These are phyloP conservation scores for Poeciliopsis paucimaculata DNA, from an alignment of 2,797 vertebrate genomes.

Conservation along the genomic window DNA sequence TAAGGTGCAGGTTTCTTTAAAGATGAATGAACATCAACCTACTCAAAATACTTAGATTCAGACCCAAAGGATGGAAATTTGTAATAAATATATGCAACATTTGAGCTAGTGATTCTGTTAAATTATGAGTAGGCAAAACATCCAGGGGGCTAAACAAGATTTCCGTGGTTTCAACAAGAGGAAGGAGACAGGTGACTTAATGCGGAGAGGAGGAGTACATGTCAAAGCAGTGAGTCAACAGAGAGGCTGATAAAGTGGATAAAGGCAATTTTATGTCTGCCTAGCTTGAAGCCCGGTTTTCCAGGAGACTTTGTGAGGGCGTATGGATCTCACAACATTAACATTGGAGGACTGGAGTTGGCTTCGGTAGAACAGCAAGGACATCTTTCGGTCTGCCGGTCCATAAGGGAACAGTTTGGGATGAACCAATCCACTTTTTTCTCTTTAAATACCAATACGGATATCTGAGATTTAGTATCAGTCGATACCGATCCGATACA, in stretches of 20 bases:
- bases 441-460: too few relatives aligned
- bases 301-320: neutral
- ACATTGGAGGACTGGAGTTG: neutral
- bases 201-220: neutral
- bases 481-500: too few relatives aligned
- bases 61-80: conserved; percentile 13
- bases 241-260: neutral
- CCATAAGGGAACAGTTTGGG: neutral
- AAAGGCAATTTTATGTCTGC: neutral
- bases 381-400: neutral
- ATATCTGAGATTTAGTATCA: too few relatives aligned
- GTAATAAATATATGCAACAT: conserved; percentile 27
- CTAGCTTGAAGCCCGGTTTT: neutral
- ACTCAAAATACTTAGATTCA: conserved; percentile 16
- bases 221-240: conserved; percentile 15
- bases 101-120: conserved; percentile 13
- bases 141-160: conserved; percentile 26
- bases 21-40: conserved; percentile 28
- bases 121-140: conserved; percentile 30
- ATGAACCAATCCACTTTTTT: neutral
- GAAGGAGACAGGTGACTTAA: conserved; percentile 9
- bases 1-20: conserved; percentile 22
- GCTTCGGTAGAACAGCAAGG: neutral
- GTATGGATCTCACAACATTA: conserved; percentile 4
- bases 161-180: conserved; percentile 16